A percentile compares a stretch with the other conserved stretches of the same genome.
Conservation (phyloP, 1,140 invertebrate genomes). For the Drosophila pseudoobscura region DNA sequence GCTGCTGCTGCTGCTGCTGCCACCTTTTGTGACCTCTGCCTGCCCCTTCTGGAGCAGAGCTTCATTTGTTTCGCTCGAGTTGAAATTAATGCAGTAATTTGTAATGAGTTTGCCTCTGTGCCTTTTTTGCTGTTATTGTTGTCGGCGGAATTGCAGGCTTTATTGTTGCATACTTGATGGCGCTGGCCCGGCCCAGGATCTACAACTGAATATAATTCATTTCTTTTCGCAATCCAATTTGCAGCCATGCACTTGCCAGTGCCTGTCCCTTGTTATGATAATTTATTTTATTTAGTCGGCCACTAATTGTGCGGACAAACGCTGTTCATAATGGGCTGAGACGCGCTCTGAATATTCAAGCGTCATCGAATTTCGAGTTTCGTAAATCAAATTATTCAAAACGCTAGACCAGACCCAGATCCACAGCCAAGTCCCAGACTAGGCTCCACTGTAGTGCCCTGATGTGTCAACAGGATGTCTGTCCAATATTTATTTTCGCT, state of each 20-base stretch:
- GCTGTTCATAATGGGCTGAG: slow-evolving; percentile 23
- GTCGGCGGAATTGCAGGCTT: slow-evolving; percentile 54
- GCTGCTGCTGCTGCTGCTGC: slow-evolving; percentile 12
- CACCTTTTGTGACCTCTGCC: too few species aligned
- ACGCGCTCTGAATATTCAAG: slow-evolving; percentile 43
- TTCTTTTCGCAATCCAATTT: slow-evolving; percentile 39
- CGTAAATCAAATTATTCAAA: slow-evolving; percentile 70
- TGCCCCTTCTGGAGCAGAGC: slow-evolving; percentile 8
- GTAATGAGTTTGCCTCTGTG: slow-evolving; percentile 72
- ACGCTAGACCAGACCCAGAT: slow-evolving; percentile 4
- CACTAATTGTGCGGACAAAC: slow-evolving; percentile 59
- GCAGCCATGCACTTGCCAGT: slow-evolving; percentile 52
- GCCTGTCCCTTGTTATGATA: slow-evolving; percentile 64
- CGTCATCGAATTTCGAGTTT: slow-evolving; percentile 23
- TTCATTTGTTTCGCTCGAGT: slow-evolving; percentile 63
- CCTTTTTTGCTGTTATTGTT: slow-evolving; percentile 35
- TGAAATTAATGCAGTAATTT: slow-evolving; percentile 81
- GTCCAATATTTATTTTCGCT: slow-evolving; percentile 57
- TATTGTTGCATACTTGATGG: slow-evolving; percentile 62
- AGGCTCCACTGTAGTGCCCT: slow-evolving; percentile 18
- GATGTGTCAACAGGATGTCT: slow-evolving; percentile 39
- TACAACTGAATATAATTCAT: slow-evolving; percentile 37
- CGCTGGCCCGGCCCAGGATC: slow-evolving; percentile 1
- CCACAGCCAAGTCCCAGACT: slow-evolving; percentile 13
- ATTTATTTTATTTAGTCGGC: slow-evolving; percentile 62